Conservation (phyloP, 2,113 vertebrate genomes). For the Rallus limicola region DNA sequence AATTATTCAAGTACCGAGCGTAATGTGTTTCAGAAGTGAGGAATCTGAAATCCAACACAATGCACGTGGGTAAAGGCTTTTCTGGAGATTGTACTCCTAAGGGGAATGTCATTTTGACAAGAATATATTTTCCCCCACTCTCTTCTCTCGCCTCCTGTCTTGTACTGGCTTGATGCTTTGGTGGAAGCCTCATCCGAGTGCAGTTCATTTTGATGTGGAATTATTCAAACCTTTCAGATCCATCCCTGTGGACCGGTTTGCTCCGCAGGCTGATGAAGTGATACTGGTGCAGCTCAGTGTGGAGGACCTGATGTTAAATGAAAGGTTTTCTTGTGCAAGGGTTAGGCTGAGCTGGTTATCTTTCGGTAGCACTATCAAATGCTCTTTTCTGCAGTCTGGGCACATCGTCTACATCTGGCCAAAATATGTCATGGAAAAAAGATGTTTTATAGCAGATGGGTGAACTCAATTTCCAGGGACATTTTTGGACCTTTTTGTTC, state of each 20-base stretch:
- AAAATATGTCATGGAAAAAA: background rate
- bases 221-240: conserved; percentile 37
- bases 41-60: background rate
- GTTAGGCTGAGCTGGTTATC: background rate
- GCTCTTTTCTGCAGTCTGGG: background rate
- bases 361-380: background rate
- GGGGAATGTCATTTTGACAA: conserved; percentile 41
- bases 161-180: background rate
- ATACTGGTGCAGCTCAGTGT: background rate
- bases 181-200: background rate
- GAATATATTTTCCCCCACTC: background rate
- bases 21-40: background rate
- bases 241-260: background rate
- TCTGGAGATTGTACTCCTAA: background rate
- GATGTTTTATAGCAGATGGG: background rate
- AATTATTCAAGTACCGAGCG: background rate
- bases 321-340: background rate
- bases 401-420: conserved; percentile 10
- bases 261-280: background rate
- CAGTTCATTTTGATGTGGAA: conserved; percentile 33
- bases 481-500: background rate
- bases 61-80: background rate
- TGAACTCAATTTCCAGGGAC: background rate
- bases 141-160: background rate
- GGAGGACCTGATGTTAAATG: background rate